These are phyloP conservation scores for Tricholauxania praeusta DNA, from an alignment of 2,888 invertebrate genomes.

Conservation along the genomic window DNA sequence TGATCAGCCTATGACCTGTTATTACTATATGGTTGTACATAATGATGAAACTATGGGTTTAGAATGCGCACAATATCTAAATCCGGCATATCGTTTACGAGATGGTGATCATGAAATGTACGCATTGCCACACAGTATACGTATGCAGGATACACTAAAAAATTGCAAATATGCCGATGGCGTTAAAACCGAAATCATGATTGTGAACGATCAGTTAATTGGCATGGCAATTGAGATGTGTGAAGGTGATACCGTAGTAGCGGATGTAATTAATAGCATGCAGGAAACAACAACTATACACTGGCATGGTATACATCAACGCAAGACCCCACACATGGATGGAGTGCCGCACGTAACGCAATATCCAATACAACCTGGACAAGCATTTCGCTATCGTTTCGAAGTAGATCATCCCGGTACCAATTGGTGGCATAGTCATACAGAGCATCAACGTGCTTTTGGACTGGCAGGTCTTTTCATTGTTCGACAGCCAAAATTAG, in stretches of 20 bases:
- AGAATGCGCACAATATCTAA: constrained; percentile 18
- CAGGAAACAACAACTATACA: constrained; percentile 62
- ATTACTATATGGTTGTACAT: constrained; percentile 62
- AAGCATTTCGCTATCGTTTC: constrained; percentile 62
- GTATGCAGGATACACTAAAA: constrained; percentile 25
- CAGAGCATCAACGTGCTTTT: constrained; percentile 59
- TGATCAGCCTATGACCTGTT: constrained; percentile 59
- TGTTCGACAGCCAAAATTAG: constrained; percentile 52
- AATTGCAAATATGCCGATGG: constrained; percentile 63
- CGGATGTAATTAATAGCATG: constrained; percentile 61
- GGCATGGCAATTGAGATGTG: constrained; percentile 61
- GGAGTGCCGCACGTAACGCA: constrained; percentile 64
- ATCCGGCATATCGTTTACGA: background rate
- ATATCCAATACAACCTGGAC: constrained; percentile 62
- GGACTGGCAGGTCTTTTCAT: constrained; percentile 59
- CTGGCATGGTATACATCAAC: constrained; percentile 64
- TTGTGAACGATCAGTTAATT: constrained; percentile 59
- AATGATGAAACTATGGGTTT: constrained; percentile 62
- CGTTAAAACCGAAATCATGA: constrained; percentile 55
- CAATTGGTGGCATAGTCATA: constrained; percentile 65
- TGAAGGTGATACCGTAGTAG: constrained; percentile 61
- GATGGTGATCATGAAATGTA: constrained; percentile 19
- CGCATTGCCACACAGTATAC: constrained; percentile 41
- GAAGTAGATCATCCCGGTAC: constrained; percentile 59
- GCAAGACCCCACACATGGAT: constrained; percentile 61